Evolutionary conservation across 2,888 invertebrate genomes (phyloP).

Genomic region (Scaeva pyrastri): DNA sequence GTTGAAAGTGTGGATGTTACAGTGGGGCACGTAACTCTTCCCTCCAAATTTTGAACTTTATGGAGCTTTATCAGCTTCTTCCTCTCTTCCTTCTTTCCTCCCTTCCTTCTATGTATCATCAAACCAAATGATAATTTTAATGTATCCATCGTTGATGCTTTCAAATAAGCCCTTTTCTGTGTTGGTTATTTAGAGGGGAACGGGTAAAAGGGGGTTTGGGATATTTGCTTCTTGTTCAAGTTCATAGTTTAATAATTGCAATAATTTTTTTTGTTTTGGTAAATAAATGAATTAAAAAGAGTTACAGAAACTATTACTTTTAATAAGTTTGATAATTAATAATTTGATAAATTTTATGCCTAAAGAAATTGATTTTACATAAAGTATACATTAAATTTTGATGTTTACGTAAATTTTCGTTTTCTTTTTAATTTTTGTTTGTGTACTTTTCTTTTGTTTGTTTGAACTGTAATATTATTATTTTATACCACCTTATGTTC

Average conservation of each 20-base stretch:
- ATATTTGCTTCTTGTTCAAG: not conserved
- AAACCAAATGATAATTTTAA: not conserved
- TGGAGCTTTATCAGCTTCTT: too few relatives aligned
- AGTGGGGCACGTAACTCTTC: conserved; percentile 1
- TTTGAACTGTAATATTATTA: not conserved
- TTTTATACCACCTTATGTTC: not conserved
- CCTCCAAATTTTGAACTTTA: too few relatives aligned
- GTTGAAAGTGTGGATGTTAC: not conserved
- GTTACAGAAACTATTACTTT: too few relatives aligned
- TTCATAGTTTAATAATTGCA: not conserved
- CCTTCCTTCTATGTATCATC: too few relatives aligned
- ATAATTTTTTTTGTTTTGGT: not conserved
- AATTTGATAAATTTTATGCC: too few relatives aligned
- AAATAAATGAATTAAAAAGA: not conserved
- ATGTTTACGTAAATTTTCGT: not conserved
- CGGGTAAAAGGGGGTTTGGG: not conserved
- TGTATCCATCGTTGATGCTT: not conserved
- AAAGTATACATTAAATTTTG: too few relatives aligned
- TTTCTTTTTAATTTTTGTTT: conserved; percentile 21
- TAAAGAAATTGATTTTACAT: too few relatives aligned
- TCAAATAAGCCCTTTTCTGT: conserved; percentile 4
- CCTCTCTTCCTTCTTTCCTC: too few relatives aligned
- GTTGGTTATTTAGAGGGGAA: conserved; percentile 3
- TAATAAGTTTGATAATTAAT: too few relatives aligned
- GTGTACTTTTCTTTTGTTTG: too few relatives aligned